Evolutionary conservation across 30 jellyfish, hydroid and myxozoan genomes (phyloP), one percentile per base, ranked within the genome.

Genomic region (Aurelia sp.): DNA sequence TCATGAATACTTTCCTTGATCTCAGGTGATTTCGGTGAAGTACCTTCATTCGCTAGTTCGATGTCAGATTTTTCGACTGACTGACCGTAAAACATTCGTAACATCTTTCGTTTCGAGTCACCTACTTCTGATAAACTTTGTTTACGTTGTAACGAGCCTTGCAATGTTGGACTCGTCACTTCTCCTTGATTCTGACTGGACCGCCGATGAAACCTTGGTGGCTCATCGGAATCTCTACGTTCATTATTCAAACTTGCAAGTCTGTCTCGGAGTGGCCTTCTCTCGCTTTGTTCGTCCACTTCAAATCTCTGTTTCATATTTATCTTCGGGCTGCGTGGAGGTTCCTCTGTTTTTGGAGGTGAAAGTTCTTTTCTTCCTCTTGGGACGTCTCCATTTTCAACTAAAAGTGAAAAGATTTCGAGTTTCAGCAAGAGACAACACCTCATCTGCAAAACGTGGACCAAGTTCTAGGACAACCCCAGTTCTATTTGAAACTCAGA

Each of bases 1-100:
- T 94, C 99, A 52, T 65, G 67, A 19, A 90, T 81, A 52, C 90
- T 80, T 19, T 89, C 97, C 31, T 84, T 24, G 0, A 82, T 79
- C 10, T 74, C 93, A 38, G 86, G 78, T 4, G 75, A 16, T 53
- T 58, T 81, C 0, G 52, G 73, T 22, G 18, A 15, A 40, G 15
- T 59, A 12, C 10, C 50, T 24, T 90, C 97, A 31, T 80, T 89
- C 33, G 95, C 77, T 13, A 81, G 77, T 41, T 96, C 99, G 22
- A 81, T 63, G 38, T 96, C 99, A 40, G 94, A 60, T 60, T 96
- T 96, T 31, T 96, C 99, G 41, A 91, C 85, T 58, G 99, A 96
- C 27, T 80, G 94, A 4, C 97, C 97, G 85, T 96, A 96, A 89
- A 96, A 91, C 99, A 90, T 96, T 75, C 99, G 98, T 51, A 96